Evolutionary conservation across 2,113 vertebrate species (phyloP), one percentile per base, ranked within the genome.

Genomic region (Dipodomys merriami): DNA sequence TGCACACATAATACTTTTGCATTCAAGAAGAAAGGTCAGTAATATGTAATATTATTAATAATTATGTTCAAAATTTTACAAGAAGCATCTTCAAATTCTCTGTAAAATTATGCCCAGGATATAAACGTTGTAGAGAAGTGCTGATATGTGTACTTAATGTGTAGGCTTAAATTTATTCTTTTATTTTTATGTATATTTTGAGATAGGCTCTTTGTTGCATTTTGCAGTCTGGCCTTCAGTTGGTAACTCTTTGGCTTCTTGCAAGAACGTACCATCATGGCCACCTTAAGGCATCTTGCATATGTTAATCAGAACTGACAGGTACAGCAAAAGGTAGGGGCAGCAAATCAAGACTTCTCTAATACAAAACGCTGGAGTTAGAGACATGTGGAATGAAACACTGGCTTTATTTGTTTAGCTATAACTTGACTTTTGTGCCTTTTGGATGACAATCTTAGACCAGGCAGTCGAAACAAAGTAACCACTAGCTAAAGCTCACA

Each of bases 341-440:
- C 23, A 88, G n/a, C 65, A 93, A 91, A 62, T 71, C n/a, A 92
- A 93, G 76, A 13, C 11, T 65, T 76, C 79, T 79, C 60, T 33
- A 64, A 74, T 15, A 69, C 68, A 78, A 85, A 83, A 81, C 33
- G 33, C 20, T 49, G n/a, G 60, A 35, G 19, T 4, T 33, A 22
- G 39, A 65, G 53, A 5, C 30, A 62, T 30, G n/a, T 53, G 78
- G 76, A 88, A 29, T 67, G 16, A 76, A 76, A 5, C 35, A 69
- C 9, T 7, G 44, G 25, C 25, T 62, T 65, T 68, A n/a, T 16
- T 60, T 72, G 68, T 19, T 64, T 20, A 57, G 53, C 53, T 57
- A 57, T 57, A n/a, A 49, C 27, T 74, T 68, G 30, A 7, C 23
- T 71, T 62, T 68, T 69, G 46, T 6, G 44, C 79, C 30, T 90